Evolutionary conservation across 2,797 vertebrate genomes (phyloP).

Genomic region (Thripadectes ignobilis): DNA sequence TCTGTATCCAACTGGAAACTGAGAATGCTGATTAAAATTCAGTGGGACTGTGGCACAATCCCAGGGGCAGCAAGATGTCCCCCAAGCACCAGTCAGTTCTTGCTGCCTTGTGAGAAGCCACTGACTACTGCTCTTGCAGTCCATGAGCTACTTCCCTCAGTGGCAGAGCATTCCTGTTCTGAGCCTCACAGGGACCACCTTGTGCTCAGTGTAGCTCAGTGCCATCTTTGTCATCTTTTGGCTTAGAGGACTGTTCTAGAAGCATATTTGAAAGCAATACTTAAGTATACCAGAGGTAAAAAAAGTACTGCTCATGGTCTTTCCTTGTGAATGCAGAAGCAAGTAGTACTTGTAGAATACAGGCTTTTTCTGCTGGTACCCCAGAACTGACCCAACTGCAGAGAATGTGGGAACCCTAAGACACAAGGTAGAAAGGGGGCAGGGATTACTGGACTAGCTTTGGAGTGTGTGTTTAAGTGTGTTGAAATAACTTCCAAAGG

Average conservation of each 20-base stretch:
- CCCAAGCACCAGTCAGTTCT: neutral
- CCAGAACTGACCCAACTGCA: neutral
- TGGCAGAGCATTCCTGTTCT: neutral
- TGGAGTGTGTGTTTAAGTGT: neutral
- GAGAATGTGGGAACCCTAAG: neutral
- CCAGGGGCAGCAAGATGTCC: neutral
- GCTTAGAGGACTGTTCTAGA: neutral
- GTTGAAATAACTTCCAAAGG: neutral
- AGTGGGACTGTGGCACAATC: neutral
- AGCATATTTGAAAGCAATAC: neutral
- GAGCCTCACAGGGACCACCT: neutral
- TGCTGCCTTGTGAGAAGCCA: neutral
- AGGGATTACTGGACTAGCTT: neutral
- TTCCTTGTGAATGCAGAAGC: neutral
- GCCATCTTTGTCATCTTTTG: neutral
- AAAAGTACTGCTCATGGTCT: neutral
- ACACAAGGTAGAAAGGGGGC: neutral
- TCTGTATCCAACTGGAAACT: neutral
- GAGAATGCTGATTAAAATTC: neutral
- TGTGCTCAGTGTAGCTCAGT: neutral
- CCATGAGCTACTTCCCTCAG: neutral
- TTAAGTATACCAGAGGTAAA: neutral
- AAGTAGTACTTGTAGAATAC: neutral
- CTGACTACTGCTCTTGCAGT: neutral
- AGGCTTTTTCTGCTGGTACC: neutral